phyloP scores from a whole-genome alignment of 1,140 invertebrate genomes.

The Drosophila ambigua region DNA sequence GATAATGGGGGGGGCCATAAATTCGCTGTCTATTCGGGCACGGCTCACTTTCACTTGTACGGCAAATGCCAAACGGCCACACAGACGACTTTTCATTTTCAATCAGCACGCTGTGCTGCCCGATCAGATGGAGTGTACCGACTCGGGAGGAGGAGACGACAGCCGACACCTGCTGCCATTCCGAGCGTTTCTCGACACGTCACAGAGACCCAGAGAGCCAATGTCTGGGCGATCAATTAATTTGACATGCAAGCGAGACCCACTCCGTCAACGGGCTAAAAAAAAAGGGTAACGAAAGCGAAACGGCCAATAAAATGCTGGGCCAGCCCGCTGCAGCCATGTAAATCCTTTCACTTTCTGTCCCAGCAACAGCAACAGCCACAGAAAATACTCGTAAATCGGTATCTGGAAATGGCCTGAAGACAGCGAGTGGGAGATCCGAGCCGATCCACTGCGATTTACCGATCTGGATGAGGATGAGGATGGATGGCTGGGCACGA shows the following conservation, averaged over 20 bases:
- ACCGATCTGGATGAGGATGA: constrained; percentile 29
- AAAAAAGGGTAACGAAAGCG: constrained; percentile 59
- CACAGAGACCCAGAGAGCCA: constrained; percentile 10
- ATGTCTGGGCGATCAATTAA: constrained; percentile 66
- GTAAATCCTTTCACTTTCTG: constrained; percentile 73
- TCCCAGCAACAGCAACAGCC: not conserved
- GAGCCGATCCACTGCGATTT: constrained; percentile 41
- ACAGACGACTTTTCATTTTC: constrained; percentile 61
- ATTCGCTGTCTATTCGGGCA: constrained; percentile 31
- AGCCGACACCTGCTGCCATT: constrained; percentile 60
- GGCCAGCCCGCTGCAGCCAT: constrained; percentile 5
- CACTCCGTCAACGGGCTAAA: constrained; percentile 8
- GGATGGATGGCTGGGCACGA: constrained; percentile 6
- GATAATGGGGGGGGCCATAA: constrained; percentile 49
- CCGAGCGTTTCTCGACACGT: constrained; percentile 45
- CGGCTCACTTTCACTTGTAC: constrained; percentile 59
- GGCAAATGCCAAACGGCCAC: constrained; percentile 40
- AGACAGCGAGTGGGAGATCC: constrained; percentile 33
- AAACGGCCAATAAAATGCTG: constrained; percentile 41
- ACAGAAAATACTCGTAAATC: constrained; percentile 54
- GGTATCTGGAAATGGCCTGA: constrained; percentile 53
- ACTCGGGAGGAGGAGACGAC: constrained; percentile 15
- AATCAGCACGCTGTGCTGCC: constrained; percentile 40
- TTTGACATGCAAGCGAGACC: constrained; percentile 68
- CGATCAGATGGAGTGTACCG: constrained; percentile 24